Percentiles rank a stretch among this genome's conserved stretches.
phyloP scores from a whole-genome alignment of 2,888 invertebrate species.

The Sthenelais limicola region DNA sequence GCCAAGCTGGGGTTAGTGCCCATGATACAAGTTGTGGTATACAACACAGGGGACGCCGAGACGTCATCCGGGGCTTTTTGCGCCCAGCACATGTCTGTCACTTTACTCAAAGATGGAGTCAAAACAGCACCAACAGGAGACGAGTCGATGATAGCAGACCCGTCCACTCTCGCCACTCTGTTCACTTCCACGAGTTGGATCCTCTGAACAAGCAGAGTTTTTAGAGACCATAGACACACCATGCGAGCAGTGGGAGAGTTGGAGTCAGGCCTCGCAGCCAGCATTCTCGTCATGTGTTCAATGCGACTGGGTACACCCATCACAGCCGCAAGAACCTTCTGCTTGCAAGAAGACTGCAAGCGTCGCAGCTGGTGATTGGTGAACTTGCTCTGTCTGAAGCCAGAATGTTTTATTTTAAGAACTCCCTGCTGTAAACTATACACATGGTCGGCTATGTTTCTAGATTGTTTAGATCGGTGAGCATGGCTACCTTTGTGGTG shows the following conservation, averaged over 20 bases:
- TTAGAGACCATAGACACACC: slow-evolving; percentile 61
- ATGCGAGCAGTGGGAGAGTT: slow-evolving; percentile 53
- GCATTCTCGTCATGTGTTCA: slow-evolving; percentile 59
- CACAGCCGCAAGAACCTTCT: background rate
- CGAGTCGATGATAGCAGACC: background rate
- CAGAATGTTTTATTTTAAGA: background rate
- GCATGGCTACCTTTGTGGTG: slow-evolving; percentile 11
- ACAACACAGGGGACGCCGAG: slow-evolving; percentile 55
- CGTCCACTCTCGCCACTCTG: background rate
- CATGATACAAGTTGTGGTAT: slow-evolving; percentile 61
- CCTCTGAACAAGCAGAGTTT: slow-evolving; percentile 56
- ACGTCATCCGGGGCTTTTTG: slow-evolving; percentile 41
- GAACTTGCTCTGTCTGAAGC: background rate
- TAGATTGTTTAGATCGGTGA: slow-evolving; percentile 1
- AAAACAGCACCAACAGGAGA: slow-evolving; percentile 49
- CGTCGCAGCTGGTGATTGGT: slow-evolving; percentile 16
- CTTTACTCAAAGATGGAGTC: slow-evolving; percentile 56
- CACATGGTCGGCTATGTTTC: slow-evolving; percentile 18
- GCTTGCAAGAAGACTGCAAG: slow-evolving; percentile 3
- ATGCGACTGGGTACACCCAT: slow-evolving; percentile 15
- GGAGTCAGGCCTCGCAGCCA: slow-evolving; percentile 46
- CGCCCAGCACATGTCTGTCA: slow-evolving; percentile 63
- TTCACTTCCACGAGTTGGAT: slow-evolving; percentile 56
- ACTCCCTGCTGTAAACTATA: slow-evolving; percentile 1
- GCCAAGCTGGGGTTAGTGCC: slow-evolving; percentile 59